Base-by-base conservation (phyloP, 2,797 vertebrate genomes). In the Hybognathus amarus region DNA sequence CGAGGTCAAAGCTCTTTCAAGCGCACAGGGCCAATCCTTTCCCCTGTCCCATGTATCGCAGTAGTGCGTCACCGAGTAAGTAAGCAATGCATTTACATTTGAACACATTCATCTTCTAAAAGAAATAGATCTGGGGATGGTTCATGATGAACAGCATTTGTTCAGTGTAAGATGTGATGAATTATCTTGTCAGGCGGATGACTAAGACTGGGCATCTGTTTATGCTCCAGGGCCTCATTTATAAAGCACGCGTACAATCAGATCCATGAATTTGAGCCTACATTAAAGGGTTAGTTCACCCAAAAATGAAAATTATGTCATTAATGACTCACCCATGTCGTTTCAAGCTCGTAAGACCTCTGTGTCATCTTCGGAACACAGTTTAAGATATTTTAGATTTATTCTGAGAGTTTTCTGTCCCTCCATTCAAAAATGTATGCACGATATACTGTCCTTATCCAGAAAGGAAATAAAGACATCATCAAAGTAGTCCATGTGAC, bases 151-250 rank as follows among this genome's bases (percentile, higher is more conserved):
- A 82, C 11, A 54, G 40, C n/a, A 27, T 66, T 61, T 80, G 27
- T 76, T 68, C 64, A 76, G 74, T 76, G 36, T 61, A 78, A 82
- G 27, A 73, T 11, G 6, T 75, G 59, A 24, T 3, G 54, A 85
- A 83, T 80, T 24, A 83, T 50, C 73, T 54, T 87, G 74, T 75
- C 66, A 68, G 47, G 45, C 27, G 78, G 12, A 27, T 1, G 17
- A 80, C 36, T 64, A 73, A 79, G 75, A 79, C 40, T 2, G 4
- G 30, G 75, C 52, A n/a, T 79, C 45, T 85, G 84, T 80, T 83
- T 64, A 82, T 73, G 36, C 38, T 77, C 79, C 82, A 73, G 70
- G 67, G 79, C 56, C 52, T 61, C 12, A 11, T 63, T 80, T 47
- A 18, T 17, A 64, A 63, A 74, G 30, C 22, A 38, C 22, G 12